Evolutionary conservation across 1,140 invertebrate species (phyloP).

Genomic region (Aphidius gifuensis): DNA sequence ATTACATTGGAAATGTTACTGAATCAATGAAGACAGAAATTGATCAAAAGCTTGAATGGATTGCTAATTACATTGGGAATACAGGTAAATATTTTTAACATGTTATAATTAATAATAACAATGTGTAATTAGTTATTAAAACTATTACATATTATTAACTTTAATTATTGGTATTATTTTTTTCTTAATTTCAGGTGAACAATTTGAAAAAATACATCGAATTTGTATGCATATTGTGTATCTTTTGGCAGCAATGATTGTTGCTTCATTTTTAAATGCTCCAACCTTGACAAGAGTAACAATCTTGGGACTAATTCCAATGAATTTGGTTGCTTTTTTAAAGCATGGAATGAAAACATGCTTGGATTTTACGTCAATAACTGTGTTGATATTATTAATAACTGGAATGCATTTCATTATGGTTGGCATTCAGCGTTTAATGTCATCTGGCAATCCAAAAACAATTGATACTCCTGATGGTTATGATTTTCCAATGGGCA

Average conservation of each 20-base stretch:
- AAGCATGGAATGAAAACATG: constrained; percentile 45
- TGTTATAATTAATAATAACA: constrained; percentile 1
- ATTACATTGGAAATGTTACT: constrained; percentile 56
- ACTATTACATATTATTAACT: neutral
- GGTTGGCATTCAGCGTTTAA: constrained; percentile 36
- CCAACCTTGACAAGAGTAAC: constrained; percentile 42
- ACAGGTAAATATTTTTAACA: constrained; percentile 45
- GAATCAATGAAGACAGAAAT: constrained; percentile 54
- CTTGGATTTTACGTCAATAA: constrained; percentile 47
- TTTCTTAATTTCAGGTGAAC: constrained; percentile 38
- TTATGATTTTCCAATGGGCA: constrained; percentile 9
- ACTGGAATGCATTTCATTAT: constrained; percentile 47
- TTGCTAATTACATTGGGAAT: constrained; percentile 57
- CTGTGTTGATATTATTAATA: constrained; percentile 45
- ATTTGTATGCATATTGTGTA: constrained; percentile 39
- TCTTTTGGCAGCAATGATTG: constrained; percentile 45
- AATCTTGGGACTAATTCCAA: constrained; percentile 44
- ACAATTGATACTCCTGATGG: constrained; percentile 3
- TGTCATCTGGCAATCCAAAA: constrained; percentile 2
- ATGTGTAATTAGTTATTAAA: constrained; percentile 1
- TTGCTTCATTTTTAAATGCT: constrained; percentile 47
- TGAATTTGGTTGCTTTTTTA: constrained; percentile 45
- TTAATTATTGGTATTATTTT: neutral
- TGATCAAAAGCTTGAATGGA: constrained; percentile 60
- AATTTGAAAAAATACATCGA: constrained; percentile 41